Conservation (phyloP, 1,140 invertebrate species). For the Maconellicoccus hirsutus region DNA sequence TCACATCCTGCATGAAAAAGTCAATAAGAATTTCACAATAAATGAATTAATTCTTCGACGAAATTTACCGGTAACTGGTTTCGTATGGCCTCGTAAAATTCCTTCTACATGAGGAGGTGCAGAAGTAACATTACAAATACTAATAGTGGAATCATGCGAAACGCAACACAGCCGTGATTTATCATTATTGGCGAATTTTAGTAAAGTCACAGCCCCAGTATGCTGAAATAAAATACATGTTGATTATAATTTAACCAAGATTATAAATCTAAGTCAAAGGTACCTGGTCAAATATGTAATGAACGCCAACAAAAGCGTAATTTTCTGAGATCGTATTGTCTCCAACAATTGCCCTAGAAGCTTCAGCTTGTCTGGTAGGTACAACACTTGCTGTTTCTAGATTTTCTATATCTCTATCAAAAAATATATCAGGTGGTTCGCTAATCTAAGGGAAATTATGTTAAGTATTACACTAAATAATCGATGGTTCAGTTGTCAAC, state of each 20-base stretch:
- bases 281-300: constrained; percentile 75
- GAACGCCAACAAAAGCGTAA: constrained; percentile 73
- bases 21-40: constrained; percentile 19
- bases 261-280: constrained; percentile 10
- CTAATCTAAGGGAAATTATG: constrained; percentile 35
- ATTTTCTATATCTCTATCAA: constrained; percentile 22
- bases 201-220: constrained; percentile 58
- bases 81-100: constrained; percentile 59
- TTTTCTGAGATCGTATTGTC: constrained; percentile 61
- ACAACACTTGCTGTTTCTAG: constrained; percentile 31
- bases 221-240: constrained; percentile 41
- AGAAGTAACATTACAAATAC: constrained; percentile 65
- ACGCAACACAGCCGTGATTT: constrained; percentile 64
- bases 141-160: constrained; percentile 65
- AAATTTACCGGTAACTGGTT: constrained; percentile 56
- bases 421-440: constrained; percentile 29
- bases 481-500: not conserved
- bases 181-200: constrained; percentile 83
- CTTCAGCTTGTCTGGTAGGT: constrained; percentile 40
- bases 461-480: too few species aligned
- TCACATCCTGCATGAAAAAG: constrained; percentile 48
- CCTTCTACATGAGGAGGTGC: constrained; percentile 56
- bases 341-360: constrained; percentile 42
- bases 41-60: constrained; percentile 13
- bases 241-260: constrained; percentile 14